These are phyloP conservation scores for Nautilus pompilius DNA, from an alignment of 1,140 invertebrate genomes.

Conservation along the genomic window DNA sequence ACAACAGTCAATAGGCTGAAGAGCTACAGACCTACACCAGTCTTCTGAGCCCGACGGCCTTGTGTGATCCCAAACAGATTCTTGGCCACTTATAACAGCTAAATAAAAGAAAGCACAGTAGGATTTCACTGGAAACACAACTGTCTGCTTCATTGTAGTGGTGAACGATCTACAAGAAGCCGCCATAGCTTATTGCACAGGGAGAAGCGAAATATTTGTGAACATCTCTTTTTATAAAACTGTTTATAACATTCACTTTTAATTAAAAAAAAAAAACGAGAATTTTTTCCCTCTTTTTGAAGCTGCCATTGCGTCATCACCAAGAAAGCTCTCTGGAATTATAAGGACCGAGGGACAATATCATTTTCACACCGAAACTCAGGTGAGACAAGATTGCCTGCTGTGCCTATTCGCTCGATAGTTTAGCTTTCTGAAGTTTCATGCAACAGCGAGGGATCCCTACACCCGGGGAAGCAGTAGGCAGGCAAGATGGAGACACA, in stretches of 20 bases:
- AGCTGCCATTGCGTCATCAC: constrained; percentile 28
- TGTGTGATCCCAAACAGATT: too few relatives aligned
- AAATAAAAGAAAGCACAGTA: too few relatives aligned
- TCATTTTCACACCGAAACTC: constrained; percentile 58
- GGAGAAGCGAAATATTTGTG: too few relatives aligned
- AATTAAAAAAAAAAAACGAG: background rate
- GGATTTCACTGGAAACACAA: too few relatives aligned
- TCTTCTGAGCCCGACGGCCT: too few relatives aligned
- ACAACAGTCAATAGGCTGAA: too few relatives aligned
- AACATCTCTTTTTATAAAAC: too few relatives aligned
- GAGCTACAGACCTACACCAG: too few relatives aligned
- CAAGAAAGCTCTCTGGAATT: constrained; percentile 45
- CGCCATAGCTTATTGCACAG: too few relatives aligned
- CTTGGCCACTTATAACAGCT: too few relatives aligned
- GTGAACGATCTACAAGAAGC: too few relatives aligned
- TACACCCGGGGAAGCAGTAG: background rate
- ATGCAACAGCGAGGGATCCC: background rate
- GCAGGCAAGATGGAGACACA: background rate
- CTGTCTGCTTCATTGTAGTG: too few relatives aligned
- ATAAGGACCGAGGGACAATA: constrained; percentile 52
- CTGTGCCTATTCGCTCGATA: background rate
- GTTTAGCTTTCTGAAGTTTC: background rate
- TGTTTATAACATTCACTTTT: background rate
- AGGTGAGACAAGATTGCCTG: constrained; percentile 39
- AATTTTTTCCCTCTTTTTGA: constrained; percentile 3